Conservation (phyloP, 2,113 vertebrate genomes). For the Macaca nemestrina region DNA sequence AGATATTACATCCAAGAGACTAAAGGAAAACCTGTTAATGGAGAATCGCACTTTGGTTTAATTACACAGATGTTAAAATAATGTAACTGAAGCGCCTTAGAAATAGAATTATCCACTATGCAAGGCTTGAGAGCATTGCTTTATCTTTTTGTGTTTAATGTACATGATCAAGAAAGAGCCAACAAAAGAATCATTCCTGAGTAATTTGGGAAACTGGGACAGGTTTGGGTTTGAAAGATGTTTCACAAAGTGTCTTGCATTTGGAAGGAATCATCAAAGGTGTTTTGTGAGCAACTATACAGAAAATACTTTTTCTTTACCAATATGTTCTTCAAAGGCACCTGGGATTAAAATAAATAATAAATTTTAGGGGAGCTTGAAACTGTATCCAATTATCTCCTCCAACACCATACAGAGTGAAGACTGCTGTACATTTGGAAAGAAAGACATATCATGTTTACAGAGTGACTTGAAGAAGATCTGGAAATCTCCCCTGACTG, state of each 20-base stretch:
- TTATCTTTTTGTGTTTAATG: conserved; percentile 75
- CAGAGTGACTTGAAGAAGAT: background rate
- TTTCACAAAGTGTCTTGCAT: conserved; percentile 62
- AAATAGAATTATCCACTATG: conserved; percentile 78
- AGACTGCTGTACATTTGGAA: conserved; percentile 4
- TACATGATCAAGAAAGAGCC: conserved; percentile 75
- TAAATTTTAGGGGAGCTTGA: conserved; percentile 48
- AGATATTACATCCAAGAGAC: conserved; percentile 71
- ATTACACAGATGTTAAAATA: conserved; percentile 80
- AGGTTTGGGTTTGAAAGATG: conserved; percentile 70
- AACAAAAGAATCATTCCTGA: conserved; percentile 74
- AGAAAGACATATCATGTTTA: background rate
- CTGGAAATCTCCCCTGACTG: background rate
- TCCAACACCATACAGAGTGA: background rate
- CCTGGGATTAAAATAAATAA: conserved; percentile 69
- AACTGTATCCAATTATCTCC: conserved; percentile 48
- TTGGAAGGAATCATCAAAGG: conserved; percentile 73
- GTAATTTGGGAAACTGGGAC: conserved; percentile 77
- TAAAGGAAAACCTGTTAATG: conserved; percentile 74
- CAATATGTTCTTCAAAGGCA: conserved; percentile 67
- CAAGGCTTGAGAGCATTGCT: conserved; percentile 70
- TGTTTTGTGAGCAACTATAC: conserved; percentile 64
- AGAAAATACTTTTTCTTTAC: conserved; percentile 55
- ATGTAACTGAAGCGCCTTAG: conserved; percentile 71
- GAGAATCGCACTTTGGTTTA: conserved; percentile 70